Percentiles rank a stretch among this genome's conserved stretches.
These are phyloP conservation scores for Chloroclystis v-ata DNA, from an alignment of 2,888 invertebrate genomes.

Conservation along the genomic window DNA sequence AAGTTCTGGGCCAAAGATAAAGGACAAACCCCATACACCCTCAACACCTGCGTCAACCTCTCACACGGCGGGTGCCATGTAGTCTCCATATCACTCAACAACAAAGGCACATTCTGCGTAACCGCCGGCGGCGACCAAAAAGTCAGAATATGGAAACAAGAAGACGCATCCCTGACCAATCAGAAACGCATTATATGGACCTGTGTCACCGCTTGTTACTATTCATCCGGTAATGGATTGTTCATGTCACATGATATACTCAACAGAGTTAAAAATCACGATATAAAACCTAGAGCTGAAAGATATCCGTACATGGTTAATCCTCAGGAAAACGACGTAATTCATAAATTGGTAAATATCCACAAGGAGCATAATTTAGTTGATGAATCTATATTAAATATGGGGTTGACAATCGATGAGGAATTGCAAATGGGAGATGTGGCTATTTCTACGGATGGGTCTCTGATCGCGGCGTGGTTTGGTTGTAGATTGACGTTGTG, in stretches of 20 bases:
- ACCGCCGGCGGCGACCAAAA: conserved; percentile 67
- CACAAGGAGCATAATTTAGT: conserved; percentile 48
- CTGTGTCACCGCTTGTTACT: conserved; percentile 68
- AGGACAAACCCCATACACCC: conserved; percentile 44
- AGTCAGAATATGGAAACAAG: conserved; percentile 63
- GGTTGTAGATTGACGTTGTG: conserved; percentile 68
- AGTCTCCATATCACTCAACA: conserved; percentile 55
- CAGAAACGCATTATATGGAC: conserved; percentile 43
- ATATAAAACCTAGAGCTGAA: conserved; percentile 31
- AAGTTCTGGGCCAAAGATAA: conserved; percentile 54
- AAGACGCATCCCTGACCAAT: conserved; percentile 36
- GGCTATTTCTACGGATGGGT: conserved; percentile 69
- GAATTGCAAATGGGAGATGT: conserved; percentile 63
- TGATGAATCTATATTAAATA: conserved; percentile 29
- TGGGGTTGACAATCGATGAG: conserved; percentile 36
- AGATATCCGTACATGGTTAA: conserved; percentile 47
- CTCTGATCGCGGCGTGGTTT: conserved; percentile 73
- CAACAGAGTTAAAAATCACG: conserved; percentile 53
- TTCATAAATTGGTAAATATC: conserved; percentile 53
- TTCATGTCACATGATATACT: conserved; percentile 52
- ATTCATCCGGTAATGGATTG: conserved; percentile 60
- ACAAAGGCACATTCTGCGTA: conserved; percentile 61
- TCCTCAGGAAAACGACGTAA: conserved; percentile 42
- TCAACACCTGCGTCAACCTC: conserved; percentile 65
- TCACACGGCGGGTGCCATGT: conserved; percentile 68